Conservation (phyloP, 2,888 invertebrate species). For the Tetranychus truncatus region DNA sequence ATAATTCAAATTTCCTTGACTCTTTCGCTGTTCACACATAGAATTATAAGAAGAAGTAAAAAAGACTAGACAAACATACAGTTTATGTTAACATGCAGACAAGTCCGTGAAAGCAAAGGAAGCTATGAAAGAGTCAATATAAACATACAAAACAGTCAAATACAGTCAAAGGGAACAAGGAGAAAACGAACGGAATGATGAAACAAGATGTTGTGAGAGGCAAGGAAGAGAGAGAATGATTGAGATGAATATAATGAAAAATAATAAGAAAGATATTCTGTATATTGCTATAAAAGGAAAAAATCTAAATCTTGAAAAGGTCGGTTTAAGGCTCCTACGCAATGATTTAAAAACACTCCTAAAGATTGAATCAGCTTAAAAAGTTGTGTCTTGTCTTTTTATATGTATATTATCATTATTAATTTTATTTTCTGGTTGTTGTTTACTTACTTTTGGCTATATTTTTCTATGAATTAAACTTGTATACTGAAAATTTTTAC, state of each 20-base stretch:
- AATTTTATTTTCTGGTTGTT: no score
- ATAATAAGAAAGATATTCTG: background rate
- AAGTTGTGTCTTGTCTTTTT: no score
- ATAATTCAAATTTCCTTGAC: background rate
- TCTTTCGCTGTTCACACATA: background rate
- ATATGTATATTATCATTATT: no score
- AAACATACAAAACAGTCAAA: background rate
- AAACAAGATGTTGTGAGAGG: background rate
- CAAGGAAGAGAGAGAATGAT: background rate
- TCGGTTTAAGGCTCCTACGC: slow-evolving; percentile 1
- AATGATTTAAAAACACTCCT: background rate
- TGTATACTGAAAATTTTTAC: background rate
- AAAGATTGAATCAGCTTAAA: no score
- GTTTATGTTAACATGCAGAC: background rate
- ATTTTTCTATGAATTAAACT: no score
- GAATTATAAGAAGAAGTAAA: background rate
- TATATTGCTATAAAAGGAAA: background rate
- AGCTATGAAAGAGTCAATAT: background rate
- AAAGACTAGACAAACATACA: background rate
- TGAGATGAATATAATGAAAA: background rate
- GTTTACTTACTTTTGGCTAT: no score
- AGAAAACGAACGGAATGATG: background rate
- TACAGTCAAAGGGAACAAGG: background rate
- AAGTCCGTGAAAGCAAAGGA: background rate
- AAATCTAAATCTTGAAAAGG: background rate